Base-by-base conservation (phyloP, 2,888 invertebrate genomes). In the Cheilosia pagana region DNA sequence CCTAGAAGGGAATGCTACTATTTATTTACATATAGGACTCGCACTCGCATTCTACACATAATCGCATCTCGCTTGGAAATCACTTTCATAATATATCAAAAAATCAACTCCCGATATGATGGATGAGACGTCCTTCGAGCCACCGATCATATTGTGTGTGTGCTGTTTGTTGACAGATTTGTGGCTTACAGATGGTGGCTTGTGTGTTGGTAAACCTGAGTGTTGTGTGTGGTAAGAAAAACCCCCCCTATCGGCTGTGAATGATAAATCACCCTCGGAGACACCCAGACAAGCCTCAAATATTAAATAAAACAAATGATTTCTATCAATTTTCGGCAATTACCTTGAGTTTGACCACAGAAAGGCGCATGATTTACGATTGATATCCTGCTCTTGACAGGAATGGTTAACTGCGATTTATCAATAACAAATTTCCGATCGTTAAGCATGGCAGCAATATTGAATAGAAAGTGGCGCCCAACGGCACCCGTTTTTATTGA, bases 231-330 rank as follows among this genome's bases (percentile, higher is more conserved):
- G 60, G 28, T 31, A 35, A 23, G 50, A 23, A 39, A 63, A 31
- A 8, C 41, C 43, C 41, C 43, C 31, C 2, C 23, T 23, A n/a
- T 12, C 19, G 2, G 8, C 14, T 71, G 63, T 31, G 55, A 72
- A 65, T 81, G 81, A 81, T 76, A 65, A 76, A 81, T 81, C 21
- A n/a, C 53, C 50, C 59, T 16, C n/a, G n/a, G n/a, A 55, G 52
- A 43, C 12, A 10, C 19, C 35, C 43, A 7, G 35, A 39, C 28
- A 21, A 19, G 21, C 41, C 19, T 16, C 8, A 14, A 23, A 21
- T 67, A 28, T 28, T 48, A 25, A 81, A 50, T 43, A 57, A 62
- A 68, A 55, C 60, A 68, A 62, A 74, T 48, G 60, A 53, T 53
- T 67, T n/a, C n/a, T 67, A 25, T 16, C 28, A 75, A 75, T 57